Conservation (phyloP, 2,797 vertebrate genomes). For the Aulostomus chinensis region DNA sequence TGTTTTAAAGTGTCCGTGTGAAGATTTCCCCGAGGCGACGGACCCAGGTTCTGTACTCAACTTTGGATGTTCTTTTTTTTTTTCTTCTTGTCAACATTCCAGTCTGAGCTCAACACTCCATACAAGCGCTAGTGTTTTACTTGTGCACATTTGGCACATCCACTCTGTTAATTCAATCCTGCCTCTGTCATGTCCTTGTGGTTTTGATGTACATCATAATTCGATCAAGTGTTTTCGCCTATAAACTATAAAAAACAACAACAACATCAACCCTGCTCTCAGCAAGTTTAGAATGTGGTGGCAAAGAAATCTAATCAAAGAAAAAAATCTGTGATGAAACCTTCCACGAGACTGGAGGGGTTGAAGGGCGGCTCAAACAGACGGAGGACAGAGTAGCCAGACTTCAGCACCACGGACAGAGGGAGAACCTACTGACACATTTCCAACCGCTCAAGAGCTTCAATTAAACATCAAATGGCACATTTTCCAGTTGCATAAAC, state of each 20-base stretch:
- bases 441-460: too few relatives aligned
- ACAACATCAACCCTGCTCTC: too few relatives aligned
- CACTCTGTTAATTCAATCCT: neutral
- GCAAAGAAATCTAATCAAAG: constrained; percentile 2
- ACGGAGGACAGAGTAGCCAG: neutral
- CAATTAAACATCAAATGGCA: too few relatives aligned
- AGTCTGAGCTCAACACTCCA: neutral
- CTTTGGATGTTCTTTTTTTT: too few relatives aligned
- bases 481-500: too few relatives aligned
- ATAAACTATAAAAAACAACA: constrained; percentile 17
- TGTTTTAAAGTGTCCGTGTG: too few relatives aligned
- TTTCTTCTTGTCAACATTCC: too few relatives aligned
- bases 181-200: neutral
- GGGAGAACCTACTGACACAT: neutral
- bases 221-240: constrained; percentile 2
- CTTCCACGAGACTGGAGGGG: constrained; percentile 9
- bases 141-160: constrained; percentile 2
- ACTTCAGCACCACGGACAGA: constrained; percentile 55
- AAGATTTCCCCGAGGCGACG: too few relatives aligned
- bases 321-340: constrained; percentile 3
- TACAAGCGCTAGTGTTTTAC: constrained; percentile 4
- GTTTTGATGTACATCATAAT: constrained; percentile 12
- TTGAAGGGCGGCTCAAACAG: constrained; percentile 4
- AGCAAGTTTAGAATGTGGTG: too few relatives aligned
- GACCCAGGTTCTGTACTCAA: too few relatives aligned